Percentiles rank a stretch among this genome's conserved stretches.
Conservation (phyloP, 1,140 invertebrate genomes). For the Drosophila novamexicana region DNA sequence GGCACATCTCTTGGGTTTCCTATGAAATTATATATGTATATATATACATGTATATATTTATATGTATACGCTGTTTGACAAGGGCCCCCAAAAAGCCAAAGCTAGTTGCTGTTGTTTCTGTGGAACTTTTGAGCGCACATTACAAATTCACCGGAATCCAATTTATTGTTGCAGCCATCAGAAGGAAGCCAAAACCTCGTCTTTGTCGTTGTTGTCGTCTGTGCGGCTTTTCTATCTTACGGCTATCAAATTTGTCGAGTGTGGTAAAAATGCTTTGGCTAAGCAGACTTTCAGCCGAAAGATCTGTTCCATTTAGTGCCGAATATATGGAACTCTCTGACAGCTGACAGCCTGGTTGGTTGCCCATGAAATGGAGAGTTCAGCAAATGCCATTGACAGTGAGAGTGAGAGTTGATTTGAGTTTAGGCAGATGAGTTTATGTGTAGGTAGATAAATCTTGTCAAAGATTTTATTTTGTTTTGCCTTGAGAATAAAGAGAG, state of each 20-base stretch:
- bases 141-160: slow-evolving; percentile 79
- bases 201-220: slow-evolving; percentile 6
- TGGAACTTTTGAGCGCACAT: slow-evolving; percentile 75
- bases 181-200: slow-evolving; percentile 20
- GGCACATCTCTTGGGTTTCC: slow-evolving; percentile 51
- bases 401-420: slow-evolving; percentile 3
- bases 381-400: not conserved
- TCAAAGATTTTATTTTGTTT: not conserved
- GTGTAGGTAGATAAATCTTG: slow-evolving; percentile 4
- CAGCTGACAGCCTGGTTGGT: slow-evolving; percentile 22
- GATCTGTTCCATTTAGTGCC: slow-evolving; percentile 1
- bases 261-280: slow-evolving; percentile 14
- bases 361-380: slow-evolving; percentile 11
- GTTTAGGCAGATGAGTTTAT: not conserved
- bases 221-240: slow-evolving; percentile 50
- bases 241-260: slow-evolving; percentile 59
- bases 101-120: slow-evolving; percentile 61
- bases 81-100: slow-evolving; percentile 39
- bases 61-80: not conserved
- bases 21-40: slow-evolving; percentile 48
- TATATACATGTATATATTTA: slow-evolving; percentile 19
- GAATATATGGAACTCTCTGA: slow-evolving; percentile 20
- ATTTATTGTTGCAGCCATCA: slow-evolving; percentile 67
- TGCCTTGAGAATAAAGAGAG: not conserved
- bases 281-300: not conserved